These are phyloP conservation scores for Enteromius radiatus DNA, from an alignment of 2,797 vertebrate genomes.

Conservation along the genomic window DNA sequence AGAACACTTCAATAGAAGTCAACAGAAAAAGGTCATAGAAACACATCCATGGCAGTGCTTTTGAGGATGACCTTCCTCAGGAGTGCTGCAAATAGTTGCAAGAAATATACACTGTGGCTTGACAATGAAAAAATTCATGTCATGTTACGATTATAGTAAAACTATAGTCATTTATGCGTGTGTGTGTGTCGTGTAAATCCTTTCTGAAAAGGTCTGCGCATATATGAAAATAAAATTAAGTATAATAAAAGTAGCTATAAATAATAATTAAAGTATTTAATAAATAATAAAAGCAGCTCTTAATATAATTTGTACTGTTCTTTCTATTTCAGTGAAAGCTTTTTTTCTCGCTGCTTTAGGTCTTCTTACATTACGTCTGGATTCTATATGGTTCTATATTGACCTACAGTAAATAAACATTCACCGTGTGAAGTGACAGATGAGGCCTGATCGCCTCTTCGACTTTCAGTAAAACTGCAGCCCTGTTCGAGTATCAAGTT, in stretches of 20 bases:
- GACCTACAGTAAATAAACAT: constrained; percentile 24
- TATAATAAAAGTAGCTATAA: not conserved
- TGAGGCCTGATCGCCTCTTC: constrained; percentile 17
- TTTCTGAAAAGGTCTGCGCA: not conserved
- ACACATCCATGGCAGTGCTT: constrained; percentile 1
- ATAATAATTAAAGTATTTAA: not conserved
- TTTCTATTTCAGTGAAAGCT: not conserved
- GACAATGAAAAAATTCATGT: constrained; percentile 10
- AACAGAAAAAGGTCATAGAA: constrained; percentile 29
- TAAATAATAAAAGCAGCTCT: not conserved
- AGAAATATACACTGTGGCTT: constrained; percentile 4
- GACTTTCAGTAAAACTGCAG: constrained; percentile 34
- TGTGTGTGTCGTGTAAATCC: not conserved
- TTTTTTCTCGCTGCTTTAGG: not conserved
- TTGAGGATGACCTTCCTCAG: constrained; percentile 27
- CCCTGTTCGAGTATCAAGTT: constrained; percentile 6
- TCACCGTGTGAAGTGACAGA: constrained; percentile 10
- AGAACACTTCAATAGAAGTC: constrained; percentile 13
- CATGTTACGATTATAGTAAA: not conserved
- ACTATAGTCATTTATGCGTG: not conserved
- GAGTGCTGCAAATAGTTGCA: constrained; percentile 1
- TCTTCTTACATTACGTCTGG: not conserved
- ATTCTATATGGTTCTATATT: constrained; percentile 4
- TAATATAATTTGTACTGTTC: not conserved
- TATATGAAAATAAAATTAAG: not conserved